Base-by-base conservation (phyloP, 1,140 invertebrate genomes). In the Holotrichia oblita region DNA sequence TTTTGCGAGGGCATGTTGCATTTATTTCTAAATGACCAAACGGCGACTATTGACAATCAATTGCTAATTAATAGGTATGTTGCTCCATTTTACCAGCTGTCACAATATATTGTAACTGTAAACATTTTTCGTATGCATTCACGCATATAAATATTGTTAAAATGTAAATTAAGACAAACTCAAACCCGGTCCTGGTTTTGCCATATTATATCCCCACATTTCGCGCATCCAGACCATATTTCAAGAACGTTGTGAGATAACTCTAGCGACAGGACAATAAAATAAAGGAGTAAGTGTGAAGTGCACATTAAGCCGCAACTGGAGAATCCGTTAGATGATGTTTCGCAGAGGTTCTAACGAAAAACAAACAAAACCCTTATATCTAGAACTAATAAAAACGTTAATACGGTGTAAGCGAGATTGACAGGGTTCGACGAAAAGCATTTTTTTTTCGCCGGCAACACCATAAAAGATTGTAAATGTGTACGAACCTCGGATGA, bases 301-400 rank as follows among this genome's bases (percentile, higher is more conserved):
- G 12, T 12, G 27, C 12, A 9, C 22, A 69, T 24, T 6, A 24
- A 69, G 12, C 24, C 14, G 14, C 10, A 27, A 69, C 22, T 69
- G 12, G 61, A 69, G 17, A 3, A 24, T 10, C 12, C 48, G 22
- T 24, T 27, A 48, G 10, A 2, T 22, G 24, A 27, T 22, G 22
- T 34, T 69, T 69, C 61, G 61, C 61, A 69, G 61, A 69, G 20
- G 27, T 12, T 22, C 61, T 69, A 69, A 69, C 22, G 61, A 69
- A 69, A 69, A 69, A 14, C 27, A 69, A 69, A 69, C 61, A 69
- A 27, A 69, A 34, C 27, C 8, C 7, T 6, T 34, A 34, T 34
- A 34, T 34, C 27, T 34, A 2, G 27, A 34, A 34, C 22, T 17
- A 9, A 7, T 69, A 14, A 34, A 27, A 34, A 27, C 27, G 22